A percentile compares a stretch with the other conserved stretches of the same genome.
Evolutionary conservation across 2,113 vertebrate species (phyloP).

Genomic region (Blennius ocellaris): DNA sequence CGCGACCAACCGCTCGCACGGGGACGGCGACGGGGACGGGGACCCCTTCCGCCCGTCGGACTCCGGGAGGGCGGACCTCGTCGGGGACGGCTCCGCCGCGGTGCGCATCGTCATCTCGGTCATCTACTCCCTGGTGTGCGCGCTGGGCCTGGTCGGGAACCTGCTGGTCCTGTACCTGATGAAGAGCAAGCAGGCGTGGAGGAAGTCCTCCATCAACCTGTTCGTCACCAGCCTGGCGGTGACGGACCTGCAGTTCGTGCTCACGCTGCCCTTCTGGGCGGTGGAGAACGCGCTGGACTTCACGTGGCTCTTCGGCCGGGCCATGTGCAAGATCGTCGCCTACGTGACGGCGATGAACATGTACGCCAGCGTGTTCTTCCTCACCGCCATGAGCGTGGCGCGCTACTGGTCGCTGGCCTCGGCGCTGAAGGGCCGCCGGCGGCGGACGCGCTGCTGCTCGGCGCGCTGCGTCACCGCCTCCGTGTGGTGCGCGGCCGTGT

Average conservation of each 20-base stretch:
- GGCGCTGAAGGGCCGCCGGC: slow-evolving; percentile 85
- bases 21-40: slow-evolving; percentile 68
- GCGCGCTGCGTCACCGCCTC: slow-evolving; percentile 84
- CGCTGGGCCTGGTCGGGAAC: slow-evolving; percentile 92
- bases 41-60: slow-evolving; percentile 71
- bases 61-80: slow-evolving; percentile 70
- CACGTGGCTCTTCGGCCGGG: slow-evolving; percentile 93
- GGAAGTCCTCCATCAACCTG: slow-evolving; percentile 93
- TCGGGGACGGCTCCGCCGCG: slow-evolving; percentile 82
- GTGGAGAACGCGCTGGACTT: slow-evolving; percentile 96
- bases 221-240: slow-evolving; percentile 94
- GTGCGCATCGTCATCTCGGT: slow-evolving; percentile 89
- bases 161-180: slow-evolving; percentile 93
- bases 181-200: slow-evolving; percentile 92
- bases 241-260: slow-evolving; percentile 96
- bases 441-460: slow-evolving; percentile 78
- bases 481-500: slow-evolving; percentile 88
- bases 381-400: slow-evolving; percentile 96
- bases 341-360: slow-evolving; percentile 95
- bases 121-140: slow-evolving; percentile 93
- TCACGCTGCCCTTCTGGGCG: slow-evolving; percentile 96
- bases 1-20: slow-evolving; percentile 79
- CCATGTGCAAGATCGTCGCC: slow-evolving; percentile 96
- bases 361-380: slow-evolving; percentile 99
- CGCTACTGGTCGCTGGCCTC: slow-evolving; percentile 92